Evolutionary conservation across 1,140 invertebrate species (phyloP).

Genomic region (Wasmannia auropunctata): DNA sequence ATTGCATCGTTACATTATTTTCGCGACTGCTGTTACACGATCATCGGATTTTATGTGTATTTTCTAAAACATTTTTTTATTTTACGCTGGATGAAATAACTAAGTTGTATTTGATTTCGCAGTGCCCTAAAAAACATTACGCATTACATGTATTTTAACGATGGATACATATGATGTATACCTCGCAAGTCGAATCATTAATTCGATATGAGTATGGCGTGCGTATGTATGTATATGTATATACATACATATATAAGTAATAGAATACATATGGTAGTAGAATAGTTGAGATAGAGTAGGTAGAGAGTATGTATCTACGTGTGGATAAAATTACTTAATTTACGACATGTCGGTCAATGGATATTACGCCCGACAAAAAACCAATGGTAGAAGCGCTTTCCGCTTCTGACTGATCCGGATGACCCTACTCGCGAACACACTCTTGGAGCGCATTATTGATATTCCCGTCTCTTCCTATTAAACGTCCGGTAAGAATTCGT

Average conservation of each 20-base stretch:
- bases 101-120: background rate
- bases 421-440: conserved; percentile 22
- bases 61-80: background rate
- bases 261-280: no score
- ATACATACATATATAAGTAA: background rate
- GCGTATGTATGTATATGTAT: background rate
- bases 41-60: background rate
- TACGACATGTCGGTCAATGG: conserved; percentile 5
- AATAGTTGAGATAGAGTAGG: no score
- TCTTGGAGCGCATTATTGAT: background rate
- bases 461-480: background rate
- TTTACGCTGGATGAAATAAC: background rate
- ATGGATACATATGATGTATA: background rate
- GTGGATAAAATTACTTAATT: conserved; percentile 46
- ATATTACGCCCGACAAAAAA: conserved; percentile 2
- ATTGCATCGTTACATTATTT: background rate
- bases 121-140: background rate
- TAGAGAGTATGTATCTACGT: background rate
- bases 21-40: background rate
- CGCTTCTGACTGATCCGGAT: conserved; percentile 5
- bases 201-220: background rate
- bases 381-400: conserved; percentile 28
- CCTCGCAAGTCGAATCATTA: background rate
- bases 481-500: background rate
- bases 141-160: background rate